A percentile compares a stretch with the other conserved stretches of the same genome.
Evolutionary conservation across 92 coral and sea anemone species (phyloP).

Genomic region (Actinernus sp.): DNA sequence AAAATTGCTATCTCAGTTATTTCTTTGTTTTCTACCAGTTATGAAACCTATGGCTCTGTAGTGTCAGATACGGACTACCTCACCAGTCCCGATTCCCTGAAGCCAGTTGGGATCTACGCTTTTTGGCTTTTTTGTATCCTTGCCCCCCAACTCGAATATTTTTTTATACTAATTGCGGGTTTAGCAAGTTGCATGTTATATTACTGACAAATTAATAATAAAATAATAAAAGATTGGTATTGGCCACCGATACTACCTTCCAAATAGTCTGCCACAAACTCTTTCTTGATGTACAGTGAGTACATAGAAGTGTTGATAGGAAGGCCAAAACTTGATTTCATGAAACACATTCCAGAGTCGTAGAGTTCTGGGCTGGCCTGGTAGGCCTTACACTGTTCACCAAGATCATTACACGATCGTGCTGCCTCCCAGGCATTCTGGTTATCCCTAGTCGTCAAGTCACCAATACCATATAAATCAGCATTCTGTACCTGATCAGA

Average conservation of each 20-base stretch:
- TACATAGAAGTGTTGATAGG: not conserved
- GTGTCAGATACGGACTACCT: too few relatives aligned
- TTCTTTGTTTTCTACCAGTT: too few relatives aligned
- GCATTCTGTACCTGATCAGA: not conserved
- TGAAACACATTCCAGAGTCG: not conserved
- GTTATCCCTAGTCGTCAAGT: not conserved
- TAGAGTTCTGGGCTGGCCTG: not conserved
- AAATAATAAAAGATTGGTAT: not conserved
- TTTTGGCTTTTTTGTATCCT: too few relatives aligned
- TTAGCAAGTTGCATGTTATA: too few relatives aligned
- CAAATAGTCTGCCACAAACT: not conserved
- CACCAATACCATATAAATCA: not conserved
- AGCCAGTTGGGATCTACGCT: too few relatives aligned
- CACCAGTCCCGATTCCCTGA: too few relatives aligned
- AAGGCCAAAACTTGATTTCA: not conserved
- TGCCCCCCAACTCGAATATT: too few relatives aligned
- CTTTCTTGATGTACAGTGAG: slow-evolving; percentile 4
- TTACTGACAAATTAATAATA: too few relatives aligned
- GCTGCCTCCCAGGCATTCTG: not conserved
- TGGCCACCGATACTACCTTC: not conserved
- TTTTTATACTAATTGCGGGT: too few relatives aligned
- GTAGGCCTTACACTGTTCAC: not conserved
- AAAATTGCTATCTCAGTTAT: too few relatives aligned
- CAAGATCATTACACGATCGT: not conserved
- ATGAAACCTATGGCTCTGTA: too few relatives aligned